Percentiles rank a stretch among this genome's conserved stretches.
Conservation (phyloP, 1,140 invertebrate genomes). For the Drosophila biarmipes region DNA sequence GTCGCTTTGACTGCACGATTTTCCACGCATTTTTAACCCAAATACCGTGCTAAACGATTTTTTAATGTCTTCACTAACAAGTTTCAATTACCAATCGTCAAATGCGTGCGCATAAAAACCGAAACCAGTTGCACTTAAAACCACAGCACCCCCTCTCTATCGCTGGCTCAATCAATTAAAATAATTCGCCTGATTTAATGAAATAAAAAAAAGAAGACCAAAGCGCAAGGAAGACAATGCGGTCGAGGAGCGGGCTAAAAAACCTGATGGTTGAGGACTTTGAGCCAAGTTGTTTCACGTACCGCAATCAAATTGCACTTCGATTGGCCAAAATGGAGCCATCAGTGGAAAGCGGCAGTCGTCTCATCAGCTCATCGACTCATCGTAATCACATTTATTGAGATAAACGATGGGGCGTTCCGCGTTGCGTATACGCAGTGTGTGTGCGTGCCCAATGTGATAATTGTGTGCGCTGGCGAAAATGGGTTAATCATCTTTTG, state of each 20-base stretch:
- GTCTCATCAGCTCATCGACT: conserved; percentile 17
- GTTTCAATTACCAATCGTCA: conserved; percentile 78
- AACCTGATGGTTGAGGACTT: conserved; percentile 37
- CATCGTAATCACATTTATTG: conserved; percentile 54
- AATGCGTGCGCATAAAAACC: conserved; percentile 60
- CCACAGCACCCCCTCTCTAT: conserved; percentile 23
- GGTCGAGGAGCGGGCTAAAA: conserved; percentile 19
- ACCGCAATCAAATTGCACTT: conserved; percentile 66
- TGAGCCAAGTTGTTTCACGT: conserved; percentile 55
- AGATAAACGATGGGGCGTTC: conserved; percentile 60
- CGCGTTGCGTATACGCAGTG: conserved; percentile 55
- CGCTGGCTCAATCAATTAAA: conserved; percentile 71
- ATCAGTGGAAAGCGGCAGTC: conserved; percentile 64
- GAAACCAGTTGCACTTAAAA: conserved; percentile 43
- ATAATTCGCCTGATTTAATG: conserved; percentile 71
- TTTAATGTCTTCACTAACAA: conserved; percentile 83
- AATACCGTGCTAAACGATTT: conserved; percentile 81
- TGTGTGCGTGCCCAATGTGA: conserved; percentile 45
- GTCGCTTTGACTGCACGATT: conserved; percentile 65
- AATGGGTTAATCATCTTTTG: conserved; percentile 47
- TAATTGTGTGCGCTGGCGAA: conserved; percentile 41
- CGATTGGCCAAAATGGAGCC: conserved; percentile 74
- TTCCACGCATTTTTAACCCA: conserved; percentile 83
- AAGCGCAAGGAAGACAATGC: conserved; percentile 59
- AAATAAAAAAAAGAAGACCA: conserved; percentile 42